Evolutionary conservation across 1,140 invertebrate species (phyloP), one percentile per base, ranked within the genome.

Genomic region (Achatina immaculata): DNA sequence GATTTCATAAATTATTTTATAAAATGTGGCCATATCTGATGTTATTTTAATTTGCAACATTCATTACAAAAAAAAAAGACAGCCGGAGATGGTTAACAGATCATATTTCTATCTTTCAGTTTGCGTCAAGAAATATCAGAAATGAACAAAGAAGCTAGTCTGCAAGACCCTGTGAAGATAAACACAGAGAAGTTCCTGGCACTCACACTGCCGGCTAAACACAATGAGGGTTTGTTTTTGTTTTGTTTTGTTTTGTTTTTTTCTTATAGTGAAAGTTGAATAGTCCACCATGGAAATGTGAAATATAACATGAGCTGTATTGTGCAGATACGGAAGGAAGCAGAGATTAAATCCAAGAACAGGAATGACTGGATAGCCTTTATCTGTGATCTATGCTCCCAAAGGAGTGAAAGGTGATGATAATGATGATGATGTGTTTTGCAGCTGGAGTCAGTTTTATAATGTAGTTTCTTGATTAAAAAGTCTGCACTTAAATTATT

Each of bases 151-250:
- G 85, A 82, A 21, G 85, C 84, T 40, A 75, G 81, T 34, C 81
- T 84, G 58, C 78, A 86, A 34, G 84, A 81, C 80, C 89, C 89
- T 43, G 86, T 87, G 16, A 85, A 87, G 43, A 81, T 77, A 43
- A 91, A 91, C 78, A 90, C 87, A 72, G 86, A 89, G 19, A 91
- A 87, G 78, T 91, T 89, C 81, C 73, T 91, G 40, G 84, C 88
- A 11, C 78, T 91, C 14, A 86, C 86, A 55, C 82, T 87, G 24
- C 89, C 90, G 4, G 83, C 87, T 14, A 87, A 87, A 83, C 90
- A 91, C 82, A 90, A 89, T 87, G 88, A 89, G 87, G 89, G 89
- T 90, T 80, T 66, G 40, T 28, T 4, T n/a, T n/a, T n/a, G n/a
- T n/a, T 19, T 66, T 11, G 11, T 66, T 19, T 66, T 14, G 48